These are phyloP conservation scores for Ahaetulla prasina DNA, from an alignment of 2,113 vertebrate species.

Conservation along the genomic window DNA sequence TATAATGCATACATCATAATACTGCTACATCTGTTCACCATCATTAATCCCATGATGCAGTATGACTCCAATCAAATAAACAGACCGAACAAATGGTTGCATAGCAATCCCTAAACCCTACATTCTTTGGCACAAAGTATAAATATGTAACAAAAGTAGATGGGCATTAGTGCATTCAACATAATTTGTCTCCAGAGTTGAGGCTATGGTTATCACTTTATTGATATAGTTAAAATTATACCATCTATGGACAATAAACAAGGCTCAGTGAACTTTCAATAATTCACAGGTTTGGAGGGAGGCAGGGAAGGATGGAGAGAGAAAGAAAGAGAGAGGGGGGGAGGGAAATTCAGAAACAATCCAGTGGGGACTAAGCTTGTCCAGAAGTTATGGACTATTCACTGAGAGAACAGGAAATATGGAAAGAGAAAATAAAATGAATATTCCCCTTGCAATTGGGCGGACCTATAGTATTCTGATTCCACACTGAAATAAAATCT, in stretches of 20 bases:
- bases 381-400: too few relatives aligned
- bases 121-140: not conserved
- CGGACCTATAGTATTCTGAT: not conserved
- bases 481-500: not conserved
- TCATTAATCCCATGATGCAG: constrained; percentile 3
- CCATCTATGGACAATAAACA: not conserved
- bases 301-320: not conserved
- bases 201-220: not conserved
- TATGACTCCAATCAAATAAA: not conserved
- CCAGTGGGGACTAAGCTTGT: not conserved
- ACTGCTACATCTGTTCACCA: not conserved
- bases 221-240: not conserved
- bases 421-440: not conserved
- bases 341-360: not conserved
- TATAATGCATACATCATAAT: not conserved
- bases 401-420: too few relatives aligned
- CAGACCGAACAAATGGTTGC: not conserved
- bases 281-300: not conserved
- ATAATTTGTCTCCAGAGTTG: not conserved
- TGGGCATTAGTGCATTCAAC: not conserved
- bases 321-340: not conserved
- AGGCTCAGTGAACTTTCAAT: too few relatives aligned
- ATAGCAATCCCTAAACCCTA: not conserved
- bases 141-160: not conserved
- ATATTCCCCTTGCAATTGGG: not conserved